Conservation (phyloP, 2,797 vertebrate species). For the Anguilla marmorata region DNA sequence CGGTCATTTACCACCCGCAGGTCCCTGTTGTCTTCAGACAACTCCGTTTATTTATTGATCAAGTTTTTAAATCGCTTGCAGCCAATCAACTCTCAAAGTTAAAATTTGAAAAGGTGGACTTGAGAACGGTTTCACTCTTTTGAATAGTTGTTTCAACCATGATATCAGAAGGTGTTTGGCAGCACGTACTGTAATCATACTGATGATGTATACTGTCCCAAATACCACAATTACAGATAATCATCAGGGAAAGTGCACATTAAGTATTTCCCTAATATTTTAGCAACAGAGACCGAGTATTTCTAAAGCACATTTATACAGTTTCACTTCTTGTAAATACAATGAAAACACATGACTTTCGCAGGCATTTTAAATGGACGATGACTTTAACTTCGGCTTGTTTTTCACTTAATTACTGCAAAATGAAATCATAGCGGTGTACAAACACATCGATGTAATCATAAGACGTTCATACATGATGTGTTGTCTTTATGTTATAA, state of each 20-base stretch:
- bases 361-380: background rate
- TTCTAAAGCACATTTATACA: background rate
- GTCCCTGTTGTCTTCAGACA: background rate
- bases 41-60: background rate
- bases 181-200: background rate
- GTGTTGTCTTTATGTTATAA: background rate
- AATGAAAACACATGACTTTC: background rate
- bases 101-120: background rate
- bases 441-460: background rate
- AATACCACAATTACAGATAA: background rate
- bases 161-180: background rate
- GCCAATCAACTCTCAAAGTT: background rate
- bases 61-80: background rate
- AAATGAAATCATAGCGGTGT: background rate
- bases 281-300: background rate
- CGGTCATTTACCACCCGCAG: background rate
- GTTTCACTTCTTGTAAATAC: background rate
- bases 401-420: background rate
- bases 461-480: background rate
- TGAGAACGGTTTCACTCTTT: background rate
- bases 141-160: background rate
- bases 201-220: background rate
- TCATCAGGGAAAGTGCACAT: background rate
- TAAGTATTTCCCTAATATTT: background rate
- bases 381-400: background rate